Conservation (phyloP, 1,140 invertebrate genomes). For the Drosophila aff. region DNA sequence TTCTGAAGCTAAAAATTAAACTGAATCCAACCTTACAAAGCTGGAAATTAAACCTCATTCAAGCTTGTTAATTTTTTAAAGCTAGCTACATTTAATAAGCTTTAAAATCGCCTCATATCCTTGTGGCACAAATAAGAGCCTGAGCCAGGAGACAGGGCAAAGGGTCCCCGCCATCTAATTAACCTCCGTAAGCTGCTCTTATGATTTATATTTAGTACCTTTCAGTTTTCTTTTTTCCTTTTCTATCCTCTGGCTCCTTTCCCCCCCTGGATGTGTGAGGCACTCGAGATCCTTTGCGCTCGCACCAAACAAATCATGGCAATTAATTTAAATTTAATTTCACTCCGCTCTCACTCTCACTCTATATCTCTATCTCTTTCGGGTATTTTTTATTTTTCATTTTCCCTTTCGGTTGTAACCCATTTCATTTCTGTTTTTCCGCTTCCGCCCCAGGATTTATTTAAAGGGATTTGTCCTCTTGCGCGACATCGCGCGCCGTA, state of each 20-base stretch:
- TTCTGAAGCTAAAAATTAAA: neutral
- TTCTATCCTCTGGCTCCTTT: neutral
- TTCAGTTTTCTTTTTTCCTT: neutral
- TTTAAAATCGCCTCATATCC: neutral
- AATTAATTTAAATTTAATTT: slow-evolving; percentile 61
- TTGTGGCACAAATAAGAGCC: neutral
- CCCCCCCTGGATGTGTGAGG: slow-evolving; percentile 2
- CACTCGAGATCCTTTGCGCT: neutral
- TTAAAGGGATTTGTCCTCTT: slow-evolving; percentile 62
- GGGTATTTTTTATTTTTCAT: slow-evolving; percentile 1
- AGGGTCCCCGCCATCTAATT: slow-evolving; percentile 6
- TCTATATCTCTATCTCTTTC: neutral
- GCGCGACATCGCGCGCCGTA: slow-evolving; percentile 39
- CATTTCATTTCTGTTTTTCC: slow-evolving; percentile 39
- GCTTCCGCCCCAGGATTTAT: slow-evolving; percentile 55
- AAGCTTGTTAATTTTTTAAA: neutral
- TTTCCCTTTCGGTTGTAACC: slow-evolving; percentile 28
- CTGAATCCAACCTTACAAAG: neutral
- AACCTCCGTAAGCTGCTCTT: slow-evolving; percentile 24
- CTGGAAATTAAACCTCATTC: neutral
- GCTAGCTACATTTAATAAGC: neutral
- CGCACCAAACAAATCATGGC: slow-evolving; percentile 53
- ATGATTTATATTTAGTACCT: slow-evolving; percentile 29
- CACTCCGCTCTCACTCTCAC: slow-evolving; percentile 2
- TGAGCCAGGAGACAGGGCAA: neutral